Evolutionary conservation across 2,113 vertebrate genomes (phyloP).

Genomic region (Dromaius novaehollandiae): DNA sequence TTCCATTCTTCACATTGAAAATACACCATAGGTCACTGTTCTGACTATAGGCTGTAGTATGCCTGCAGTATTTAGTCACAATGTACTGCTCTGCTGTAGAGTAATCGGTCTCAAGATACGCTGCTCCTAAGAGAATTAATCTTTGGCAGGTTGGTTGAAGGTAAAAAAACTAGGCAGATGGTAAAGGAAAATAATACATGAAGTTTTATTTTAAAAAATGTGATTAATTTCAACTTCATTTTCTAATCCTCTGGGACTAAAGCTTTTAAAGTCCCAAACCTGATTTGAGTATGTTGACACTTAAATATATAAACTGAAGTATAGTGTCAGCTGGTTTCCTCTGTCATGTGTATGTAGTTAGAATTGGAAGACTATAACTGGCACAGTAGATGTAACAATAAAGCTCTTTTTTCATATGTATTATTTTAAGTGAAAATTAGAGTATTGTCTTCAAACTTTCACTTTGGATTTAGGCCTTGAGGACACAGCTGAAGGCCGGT

Average conservation of each 20-base stretch:
- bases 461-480: neutral
- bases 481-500: neutral
- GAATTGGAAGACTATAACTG: neutral
- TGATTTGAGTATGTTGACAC: neutral
- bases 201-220: constrained; percentile 35
- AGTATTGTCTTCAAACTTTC: neutral
- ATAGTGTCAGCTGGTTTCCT: neutral
- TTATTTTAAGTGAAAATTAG: constrained; percentile 8
- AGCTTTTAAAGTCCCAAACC: constrained; percentile 1
- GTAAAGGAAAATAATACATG: constrained; percentile 26
- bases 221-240: constrained; percentile 54
- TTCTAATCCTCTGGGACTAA: constrained; percentile 25
- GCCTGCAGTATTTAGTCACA: neutral
- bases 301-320: neutral
- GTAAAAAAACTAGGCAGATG: constrained; percentile 22
- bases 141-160: constrained; percentile 6
- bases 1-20: neutral
- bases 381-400: neutral
- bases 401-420: neutral
- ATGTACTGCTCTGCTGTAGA: constrained; percentile 2
- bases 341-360: neutral
- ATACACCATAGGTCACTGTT: neutral
- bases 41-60: neutral
- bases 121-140: constrained; percentile 35
- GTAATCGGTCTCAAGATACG: neutral